Conservation (phyloP, 2,888 invertebrate genomes). For the Ommatoiulus sabulosus region DNA sequence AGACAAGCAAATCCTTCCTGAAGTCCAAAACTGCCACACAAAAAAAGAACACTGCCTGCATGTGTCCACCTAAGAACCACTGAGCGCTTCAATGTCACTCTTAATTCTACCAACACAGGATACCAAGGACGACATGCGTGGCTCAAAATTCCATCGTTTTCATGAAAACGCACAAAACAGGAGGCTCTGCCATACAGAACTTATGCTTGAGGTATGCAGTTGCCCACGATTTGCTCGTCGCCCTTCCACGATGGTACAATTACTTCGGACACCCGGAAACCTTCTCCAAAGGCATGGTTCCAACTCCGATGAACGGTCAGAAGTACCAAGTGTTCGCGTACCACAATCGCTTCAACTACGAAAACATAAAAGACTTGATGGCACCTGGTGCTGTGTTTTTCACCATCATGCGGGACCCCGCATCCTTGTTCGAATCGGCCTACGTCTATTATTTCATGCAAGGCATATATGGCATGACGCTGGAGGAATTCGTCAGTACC, state of each 20-base stretch:
- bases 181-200: conserved; percentile 60
- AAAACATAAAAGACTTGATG: conserved; percentile 57
- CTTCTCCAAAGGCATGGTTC: conserved; percentile 58
- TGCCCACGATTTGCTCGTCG: conserved; percentile 58
- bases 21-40: no score
- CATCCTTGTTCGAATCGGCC: conserved; percentile 59
- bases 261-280: conserved; percentile 60
- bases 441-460: neutral
- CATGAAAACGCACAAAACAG: conserved; percentile 61
- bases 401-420: conserved; percentile 60
- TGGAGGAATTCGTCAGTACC: neutral
- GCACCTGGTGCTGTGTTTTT: conserved; percentile 57
- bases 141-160: conserved; percentile 58
- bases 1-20: no score
- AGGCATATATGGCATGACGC: neutral
- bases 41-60: no score
- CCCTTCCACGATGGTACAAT: conserved; percentile 59
- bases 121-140: neutral
- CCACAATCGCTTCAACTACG: conserved; percentile 59
- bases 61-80: no score
- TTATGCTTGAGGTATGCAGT: conserved; percentile 59
- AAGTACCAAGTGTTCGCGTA: conserved; percentile 61
- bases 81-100: no score
- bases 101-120: no score
- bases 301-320: neutral